These are phyloP conservation scores for Sylvietta virens DNA, from an alignment of 2,113 vertebrate genomes.

Conservation along the genomic window DNA sequence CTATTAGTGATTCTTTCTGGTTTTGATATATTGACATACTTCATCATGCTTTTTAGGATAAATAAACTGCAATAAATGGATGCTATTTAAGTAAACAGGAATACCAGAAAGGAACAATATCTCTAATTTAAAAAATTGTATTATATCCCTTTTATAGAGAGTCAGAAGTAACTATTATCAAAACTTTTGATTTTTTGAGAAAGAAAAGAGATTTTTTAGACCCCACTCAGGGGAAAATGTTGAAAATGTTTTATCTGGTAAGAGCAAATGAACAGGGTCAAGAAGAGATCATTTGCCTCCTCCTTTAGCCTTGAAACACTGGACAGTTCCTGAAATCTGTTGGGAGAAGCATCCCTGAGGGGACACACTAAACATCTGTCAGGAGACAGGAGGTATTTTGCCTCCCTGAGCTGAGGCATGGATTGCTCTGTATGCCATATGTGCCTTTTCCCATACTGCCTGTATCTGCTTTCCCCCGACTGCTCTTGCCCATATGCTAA, in stretches of 20 bases:
- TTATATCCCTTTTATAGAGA: background rate
- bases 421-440: background rate
- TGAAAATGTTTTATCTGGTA: background rate
- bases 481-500: background rate
- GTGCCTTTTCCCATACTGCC: background rate
- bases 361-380: background rate
- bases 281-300: background rate
- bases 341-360: background rate
- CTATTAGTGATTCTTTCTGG: background rate
- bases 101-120: background rate
- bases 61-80: background rate
- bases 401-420: background rate
- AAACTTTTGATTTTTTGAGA: background rate
- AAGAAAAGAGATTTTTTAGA: rapidly evolving
- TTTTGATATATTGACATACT: background rate
- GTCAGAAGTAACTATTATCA: background rate
- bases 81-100: background rate
- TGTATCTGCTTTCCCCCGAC: background rate
- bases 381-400: background rate
- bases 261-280: background rate
- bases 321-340: background rate
- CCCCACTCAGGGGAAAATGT: background rate
- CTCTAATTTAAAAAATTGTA: background rate
- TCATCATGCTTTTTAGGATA: background rate
- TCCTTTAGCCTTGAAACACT: background rate